Evolutionary conservation across 2,797 vertebrate species (phyloP).

Genomic region (Argyrosomus regius): DNA sequence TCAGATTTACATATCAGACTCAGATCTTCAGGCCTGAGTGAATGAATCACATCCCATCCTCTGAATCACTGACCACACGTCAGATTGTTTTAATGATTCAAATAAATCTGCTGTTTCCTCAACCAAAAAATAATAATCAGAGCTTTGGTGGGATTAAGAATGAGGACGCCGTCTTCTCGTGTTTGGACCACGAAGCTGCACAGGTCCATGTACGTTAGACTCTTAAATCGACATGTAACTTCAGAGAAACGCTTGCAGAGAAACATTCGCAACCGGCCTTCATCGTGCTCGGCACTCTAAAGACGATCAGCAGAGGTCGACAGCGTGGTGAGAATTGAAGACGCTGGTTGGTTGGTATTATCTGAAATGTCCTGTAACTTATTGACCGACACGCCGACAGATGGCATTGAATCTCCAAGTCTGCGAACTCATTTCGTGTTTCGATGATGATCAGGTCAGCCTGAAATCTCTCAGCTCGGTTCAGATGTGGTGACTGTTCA

Average conservation of each 20-base stretch:
- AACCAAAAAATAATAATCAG: neutral
- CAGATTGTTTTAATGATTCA: neutral
- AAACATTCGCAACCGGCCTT: neutral
- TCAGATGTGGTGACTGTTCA: too few relatives aligned
- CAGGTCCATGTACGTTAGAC: accelerated
- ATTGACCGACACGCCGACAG: too few relatives aligned
- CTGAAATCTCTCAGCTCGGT: too few relatives aligned
- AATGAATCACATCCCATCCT: neutral
- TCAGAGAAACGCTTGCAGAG: neutral
- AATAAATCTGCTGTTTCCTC: neutral
- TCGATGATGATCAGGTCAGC: too few relatives aligned
- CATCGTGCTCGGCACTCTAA: neutral
- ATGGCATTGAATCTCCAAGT: too few relatives aligned
- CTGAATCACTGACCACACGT: neutral
- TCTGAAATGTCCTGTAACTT: neutral
- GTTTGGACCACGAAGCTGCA: neutral
- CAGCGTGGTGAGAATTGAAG: neutral
- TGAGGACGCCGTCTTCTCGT: neutral
- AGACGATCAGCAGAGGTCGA: neutral
- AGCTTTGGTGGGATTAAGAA: neutral
- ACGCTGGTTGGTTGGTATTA: neutral
- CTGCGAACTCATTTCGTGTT: too few relatives aligned
- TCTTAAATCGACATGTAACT: neutral
- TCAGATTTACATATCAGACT: neutral
- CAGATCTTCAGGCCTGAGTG: neutral